phyloP scores from a whole-genome alignment of 2,113 vertebrate genomes.

The Lophura nycthemera region DNA sequence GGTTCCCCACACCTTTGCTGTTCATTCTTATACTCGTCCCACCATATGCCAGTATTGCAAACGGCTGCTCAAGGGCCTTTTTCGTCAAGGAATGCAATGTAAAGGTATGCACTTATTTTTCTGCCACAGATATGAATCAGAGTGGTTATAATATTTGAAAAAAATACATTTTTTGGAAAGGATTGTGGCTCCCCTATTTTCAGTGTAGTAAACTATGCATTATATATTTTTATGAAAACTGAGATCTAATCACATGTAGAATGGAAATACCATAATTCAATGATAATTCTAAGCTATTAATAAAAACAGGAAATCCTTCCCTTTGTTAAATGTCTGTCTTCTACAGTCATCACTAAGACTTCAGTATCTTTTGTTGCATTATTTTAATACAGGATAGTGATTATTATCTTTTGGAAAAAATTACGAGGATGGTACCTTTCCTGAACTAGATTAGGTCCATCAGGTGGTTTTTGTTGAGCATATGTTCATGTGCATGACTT shows the following conservation, averaged over 20 bases:
- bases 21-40: conserved; percentile 97
- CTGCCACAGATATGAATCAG: background rate
- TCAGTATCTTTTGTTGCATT: background rate
- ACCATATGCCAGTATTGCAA: conserved; percentile 99
- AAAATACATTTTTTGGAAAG: background rate
- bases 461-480: background rate
- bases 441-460: background rate
- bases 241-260: background rate
- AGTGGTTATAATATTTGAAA: background rate
- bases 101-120: conserved; percentile 83
- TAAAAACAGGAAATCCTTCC: background rate
- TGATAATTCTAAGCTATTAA: background rate
- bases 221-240: background rate
- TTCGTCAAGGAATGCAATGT: conserved; percentile 99
- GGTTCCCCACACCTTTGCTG: conserved; percentile 96
- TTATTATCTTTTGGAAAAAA: background rate
- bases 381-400: background rate
- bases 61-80: conserved; percentile 94
- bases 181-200: background rate
- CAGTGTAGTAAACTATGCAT: background rate
- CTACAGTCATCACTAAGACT: background rate
- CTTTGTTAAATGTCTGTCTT: background rate
- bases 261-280: background rate
- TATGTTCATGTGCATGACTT: background rate
- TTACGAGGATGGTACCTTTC: background rate